These are phyloP conservation scores for Rhyacophila evoluta DNA, from an alignment of 2,888 invertebrate genomes.

Conservation along the genomic window DNA sequence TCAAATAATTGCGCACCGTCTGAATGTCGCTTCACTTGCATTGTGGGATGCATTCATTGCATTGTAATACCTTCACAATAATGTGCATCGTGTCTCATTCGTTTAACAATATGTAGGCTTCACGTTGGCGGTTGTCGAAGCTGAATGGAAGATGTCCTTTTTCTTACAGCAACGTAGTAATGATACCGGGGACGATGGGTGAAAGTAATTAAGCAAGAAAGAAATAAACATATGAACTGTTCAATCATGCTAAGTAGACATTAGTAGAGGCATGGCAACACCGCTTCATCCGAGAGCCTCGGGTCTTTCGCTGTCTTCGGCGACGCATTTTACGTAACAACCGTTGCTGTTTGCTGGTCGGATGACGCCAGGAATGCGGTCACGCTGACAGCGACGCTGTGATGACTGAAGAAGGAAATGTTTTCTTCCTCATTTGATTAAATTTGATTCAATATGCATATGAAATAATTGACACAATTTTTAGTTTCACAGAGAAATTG, in stretches of 20 bases:
- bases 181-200: background rate
- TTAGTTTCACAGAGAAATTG: too few species aligned
- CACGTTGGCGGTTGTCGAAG: too few species aligned
- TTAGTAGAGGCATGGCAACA: background rate
- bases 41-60: background rate
- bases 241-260: background rate
- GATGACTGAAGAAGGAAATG: background rate
- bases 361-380: slow-evolving; percentile 9
- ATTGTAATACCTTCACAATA: too few species aligned
- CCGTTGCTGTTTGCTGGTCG: background rate
- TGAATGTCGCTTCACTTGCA: background rate
- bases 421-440: background rate
- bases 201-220: background rate
- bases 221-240: background rate
- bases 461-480: too few species aligned
- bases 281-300: background rate
- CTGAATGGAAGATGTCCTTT: too few species aligned
- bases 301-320: background rate
- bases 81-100: too few species aligned
- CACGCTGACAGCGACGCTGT: background rate
- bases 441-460: too few species aligned
- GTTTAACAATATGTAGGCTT: too few species aligned
- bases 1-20: background rate
- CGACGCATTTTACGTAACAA: background rate
- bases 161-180: too few species aligned